Conservation (phyloP, 2,113 vertebrate genomes). For the Gnathonemus longibarbis region DNA sequence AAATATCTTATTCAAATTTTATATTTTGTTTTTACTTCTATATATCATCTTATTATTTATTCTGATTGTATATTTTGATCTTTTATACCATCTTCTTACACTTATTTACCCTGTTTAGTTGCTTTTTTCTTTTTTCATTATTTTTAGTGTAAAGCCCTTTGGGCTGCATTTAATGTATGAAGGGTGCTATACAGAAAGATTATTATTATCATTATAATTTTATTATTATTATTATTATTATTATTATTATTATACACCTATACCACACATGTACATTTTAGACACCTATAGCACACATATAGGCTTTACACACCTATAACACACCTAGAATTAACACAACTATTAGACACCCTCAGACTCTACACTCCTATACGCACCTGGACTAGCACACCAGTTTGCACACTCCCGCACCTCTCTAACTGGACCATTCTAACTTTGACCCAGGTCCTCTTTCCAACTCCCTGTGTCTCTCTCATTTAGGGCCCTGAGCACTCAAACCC, state of each 20-base stretch:
- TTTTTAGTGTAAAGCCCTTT: too few relatives aligned
- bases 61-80: too few relatives aligned
- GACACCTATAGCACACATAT: background rate
- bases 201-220: too few relatives aligned
- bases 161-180: too few relatives aligned
- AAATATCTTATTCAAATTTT: too few relatives aligned
- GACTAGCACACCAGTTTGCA: background rate
- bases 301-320: background rate
- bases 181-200: too few relatives aligned
- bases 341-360: background rate
- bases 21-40: too few relatives aligned
- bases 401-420: background rate
- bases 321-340: background rate
- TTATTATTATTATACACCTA: background rate
- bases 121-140: too few relatives aligned
- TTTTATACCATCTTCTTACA: too few relatives aligned
- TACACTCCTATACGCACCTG: background rate
- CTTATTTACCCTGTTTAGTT: too few relatives aligned
- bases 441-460: background rate
- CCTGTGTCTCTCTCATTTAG: slow-evolving; percentile 44
- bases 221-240: too few relatives aligned
- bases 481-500: slow-evolving; percentile 86
- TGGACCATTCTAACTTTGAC: background rate
- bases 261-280: background rate
- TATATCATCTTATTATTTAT: too few relatives aligned